phyloP scores from a whole-genome alignment of 1,140 invertebrate species.

The Zaprionus africanus region DNA sequence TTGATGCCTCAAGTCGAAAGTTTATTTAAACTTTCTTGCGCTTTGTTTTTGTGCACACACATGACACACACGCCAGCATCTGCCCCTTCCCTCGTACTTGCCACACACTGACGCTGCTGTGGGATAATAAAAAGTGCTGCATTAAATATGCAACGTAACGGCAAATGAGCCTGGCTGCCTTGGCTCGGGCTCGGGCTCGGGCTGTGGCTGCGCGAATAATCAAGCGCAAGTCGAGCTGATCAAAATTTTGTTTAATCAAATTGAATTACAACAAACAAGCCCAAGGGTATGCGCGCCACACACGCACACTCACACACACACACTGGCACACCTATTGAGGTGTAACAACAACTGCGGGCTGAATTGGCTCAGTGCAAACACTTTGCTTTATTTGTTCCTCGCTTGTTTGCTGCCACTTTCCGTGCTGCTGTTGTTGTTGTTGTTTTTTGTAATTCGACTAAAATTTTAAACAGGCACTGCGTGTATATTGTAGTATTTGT shows the following conservation, averaged over 20 bases:
- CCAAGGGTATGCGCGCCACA: slow-evolving; percentile 6
- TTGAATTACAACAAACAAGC: slow-evolving; percentile 66
- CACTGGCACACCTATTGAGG: not conserved
- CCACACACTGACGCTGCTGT: slow-evolving; percentile 9
- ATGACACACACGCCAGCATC: slow-evolving; percentile 3
- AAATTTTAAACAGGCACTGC: slow-evolving; percentile 11
- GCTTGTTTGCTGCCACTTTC: slow-evolving; percentile 1
- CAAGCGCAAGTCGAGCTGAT: slow-evolving; percentile 25
- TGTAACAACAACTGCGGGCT: slow-evolving; percentile 11
- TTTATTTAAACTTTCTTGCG: slow-evolving; percentile 74
- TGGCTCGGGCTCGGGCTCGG: slow-evolving; percentile 9
- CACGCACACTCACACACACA: not conserved
- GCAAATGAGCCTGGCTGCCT: slow-evolving; percentile 60
- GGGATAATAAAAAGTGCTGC: slow-evolving; percentile 74
- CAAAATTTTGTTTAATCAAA: slow-evolving; percentile 74
- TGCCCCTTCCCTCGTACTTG: not conserved
- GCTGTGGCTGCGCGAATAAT: slow-evolving; percentile 5
- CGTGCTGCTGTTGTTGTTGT: not conserved
- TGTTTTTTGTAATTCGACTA: slow-evolving; percentile 28
- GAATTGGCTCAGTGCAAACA: slow-evolving; percentile 33
- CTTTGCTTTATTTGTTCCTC: slow-evolving; percentile 22
- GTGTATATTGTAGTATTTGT: not conserved
- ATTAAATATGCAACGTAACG: slow-evolving; percentile 75
- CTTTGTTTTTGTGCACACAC: slow-evolving; percentile 48
- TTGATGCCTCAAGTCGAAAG: slow-evolving; percentile 75